Evolutionary conservation across 2,888 invertebrate genomes (phyloP).

Genomic region (Terebella lapidaria): DNA sequence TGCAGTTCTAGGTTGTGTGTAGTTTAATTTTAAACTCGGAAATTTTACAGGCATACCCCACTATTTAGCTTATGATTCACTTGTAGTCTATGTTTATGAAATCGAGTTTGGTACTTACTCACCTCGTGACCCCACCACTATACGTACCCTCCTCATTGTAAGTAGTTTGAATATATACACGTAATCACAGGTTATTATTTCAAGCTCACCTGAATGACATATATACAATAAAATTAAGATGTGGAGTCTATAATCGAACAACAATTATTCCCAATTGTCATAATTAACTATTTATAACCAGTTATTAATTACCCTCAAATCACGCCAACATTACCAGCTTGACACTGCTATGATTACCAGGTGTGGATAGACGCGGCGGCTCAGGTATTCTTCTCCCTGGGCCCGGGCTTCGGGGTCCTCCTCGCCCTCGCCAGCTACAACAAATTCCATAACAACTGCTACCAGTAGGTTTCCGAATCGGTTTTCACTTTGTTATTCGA

Average conservation of each 20-base stretch:
- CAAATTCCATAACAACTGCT: slow-evolving; percentile 82
- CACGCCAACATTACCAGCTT: not conserved
- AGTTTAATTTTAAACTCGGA: too few relatives aligned
- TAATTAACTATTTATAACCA: not conserved
- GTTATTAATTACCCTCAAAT: not conserved
- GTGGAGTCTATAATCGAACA: not conserved
- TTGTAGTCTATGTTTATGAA: too few relatives aligned
- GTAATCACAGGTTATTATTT: too few relatives aligned
- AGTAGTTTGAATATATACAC: too few relatives aligned
- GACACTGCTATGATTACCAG: slow-evolving; percentile 53
- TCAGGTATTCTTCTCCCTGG: slow-evolving; percentile 88
- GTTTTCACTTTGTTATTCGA: not conserved
- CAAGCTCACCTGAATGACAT: too few relatives aligned
- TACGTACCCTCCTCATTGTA: too few relatives aligned
- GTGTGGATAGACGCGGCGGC: slow-evolving; percentile 93
- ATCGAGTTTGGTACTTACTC: too few relatives aligned
- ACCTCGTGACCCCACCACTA: too few relatives aligned
- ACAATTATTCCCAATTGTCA: not conserved
- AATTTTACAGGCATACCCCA: too few relatives aligned
- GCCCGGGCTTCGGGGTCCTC: slow-evolving; percentile 87
- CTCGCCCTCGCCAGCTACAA: slow-evolving; percentile 88
- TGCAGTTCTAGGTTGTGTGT: too few relatives aligned
- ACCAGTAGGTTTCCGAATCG: slow-evolving; percentile 56
- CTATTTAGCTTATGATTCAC: too few relatives aligned
- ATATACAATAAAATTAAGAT: too few relatives aligned